Conservation (phyloP, 2,113 vertebrate genomes). For the Sylvicapra grimmia region DNA sequence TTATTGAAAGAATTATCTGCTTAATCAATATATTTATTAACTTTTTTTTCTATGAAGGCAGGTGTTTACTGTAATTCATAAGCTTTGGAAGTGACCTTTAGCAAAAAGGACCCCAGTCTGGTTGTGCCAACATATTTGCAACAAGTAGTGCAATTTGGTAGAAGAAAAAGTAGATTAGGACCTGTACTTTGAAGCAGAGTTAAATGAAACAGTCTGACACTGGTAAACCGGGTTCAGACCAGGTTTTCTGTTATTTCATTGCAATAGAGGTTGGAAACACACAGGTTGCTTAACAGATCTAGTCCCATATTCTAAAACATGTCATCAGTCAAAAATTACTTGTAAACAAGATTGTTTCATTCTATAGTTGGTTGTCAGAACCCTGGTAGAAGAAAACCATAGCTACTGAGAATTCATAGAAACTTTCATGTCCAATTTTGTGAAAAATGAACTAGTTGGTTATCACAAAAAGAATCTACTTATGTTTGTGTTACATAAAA, state of each 20-base stretch:
- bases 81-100: background rate
- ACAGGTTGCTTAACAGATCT: background rate
- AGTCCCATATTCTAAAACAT: background rate
- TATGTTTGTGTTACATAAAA: background rate
- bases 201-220: background rate
- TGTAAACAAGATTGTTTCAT: background rate
- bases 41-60: background rate
- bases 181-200: background rate
- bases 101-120: background rate
- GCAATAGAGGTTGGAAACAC: background rate
- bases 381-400: background rate
- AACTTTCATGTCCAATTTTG: background rate
- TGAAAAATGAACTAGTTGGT: background rate
- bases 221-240: background rate
- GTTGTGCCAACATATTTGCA: background rate
- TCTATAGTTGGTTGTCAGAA: background rate
- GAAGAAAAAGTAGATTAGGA: background rate
- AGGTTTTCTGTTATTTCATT: background rate
- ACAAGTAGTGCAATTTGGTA: background rate
- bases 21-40: background rate
- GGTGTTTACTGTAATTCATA: background rate
- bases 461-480: background rate
- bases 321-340: background rate
- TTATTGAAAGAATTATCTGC: background rate
- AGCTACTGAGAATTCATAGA: background rate